phyloP scores from a whole-genome alignment of 2,797 vertebrate genomes.

The Parotocinclus haroldoi region DNA sequence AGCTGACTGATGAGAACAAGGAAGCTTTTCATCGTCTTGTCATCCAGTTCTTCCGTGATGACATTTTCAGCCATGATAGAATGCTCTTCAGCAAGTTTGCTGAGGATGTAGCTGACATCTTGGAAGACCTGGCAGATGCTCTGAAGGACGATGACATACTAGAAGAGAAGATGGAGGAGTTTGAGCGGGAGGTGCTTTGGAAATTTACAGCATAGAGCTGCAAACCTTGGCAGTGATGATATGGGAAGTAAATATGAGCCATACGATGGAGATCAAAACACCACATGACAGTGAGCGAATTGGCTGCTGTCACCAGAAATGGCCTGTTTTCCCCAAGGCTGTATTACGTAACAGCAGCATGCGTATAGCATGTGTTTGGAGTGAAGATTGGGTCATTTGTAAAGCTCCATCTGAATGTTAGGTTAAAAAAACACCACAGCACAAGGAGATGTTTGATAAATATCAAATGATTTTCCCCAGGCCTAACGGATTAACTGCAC shows the following conservation, averaged over 20 bases:
- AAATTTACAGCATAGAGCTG: conserved; percentile 64
- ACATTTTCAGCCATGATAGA: conserved; percentile 67
- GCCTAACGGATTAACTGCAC: conserved; percentile 4
- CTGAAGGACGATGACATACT: conserved; percentile 59
- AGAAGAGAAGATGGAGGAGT: conserved; percentile 76
- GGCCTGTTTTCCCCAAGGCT: conserved; percentile 11
- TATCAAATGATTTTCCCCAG: no score
- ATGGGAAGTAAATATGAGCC: conserved; percentile 1
- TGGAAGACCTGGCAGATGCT: conserved; percentile 73
- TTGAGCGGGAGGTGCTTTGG: conserved; percentile 72
- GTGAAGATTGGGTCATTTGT: conserved; percentile 27
- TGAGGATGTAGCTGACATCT: conserved; percentile 70
- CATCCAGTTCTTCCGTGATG: conserved; percentile 60
- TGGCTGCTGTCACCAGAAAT: conserved; percentile 6
- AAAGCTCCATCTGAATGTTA: conserved; percentile 19
- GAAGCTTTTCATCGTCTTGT: conserved; percentile 62
- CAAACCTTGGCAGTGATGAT: neutral
- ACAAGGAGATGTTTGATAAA: no score
- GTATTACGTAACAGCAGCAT: conserved; percentile 6
- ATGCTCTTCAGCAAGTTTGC: conserved; percentile 68
- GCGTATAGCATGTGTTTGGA: conserved; percentile 7
- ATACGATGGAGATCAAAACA: conserved; percentile 12
- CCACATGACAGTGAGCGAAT: conserved; percentile 7
- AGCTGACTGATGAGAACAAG: conserved; percentile 55
- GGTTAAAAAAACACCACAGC: neutral